Evolutionary conservation across 2,888 invertebrate species (phyloP).

Genomic region (Aspidiotus rigidus): DNA sequence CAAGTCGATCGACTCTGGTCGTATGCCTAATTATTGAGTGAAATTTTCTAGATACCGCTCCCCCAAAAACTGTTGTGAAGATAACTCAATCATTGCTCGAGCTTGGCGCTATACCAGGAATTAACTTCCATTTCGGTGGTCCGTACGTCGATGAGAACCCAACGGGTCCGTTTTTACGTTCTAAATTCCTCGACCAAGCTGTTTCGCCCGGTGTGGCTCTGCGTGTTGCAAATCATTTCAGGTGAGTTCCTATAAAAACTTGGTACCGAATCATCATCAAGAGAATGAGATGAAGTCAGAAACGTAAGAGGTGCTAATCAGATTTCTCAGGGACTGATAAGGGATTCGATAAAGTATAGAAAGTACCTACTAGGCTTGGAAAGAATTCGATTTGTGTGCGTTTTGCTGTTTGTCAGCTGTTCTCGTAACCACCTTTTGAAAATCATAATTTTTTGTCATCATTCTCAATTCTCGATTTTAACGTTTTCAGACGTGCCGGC

Average conservation of each 20-base stretch:
- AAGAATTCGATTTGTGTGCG: no score
- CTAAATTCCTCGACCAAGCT: slow-evolving; percentile 53
- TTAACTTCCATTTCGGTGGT: slow-evolving; percentile 60
- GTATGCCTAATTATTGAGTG: slow-evolving; percentile 15
- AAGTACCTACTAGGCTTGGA: no score
- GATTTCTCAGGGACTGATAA: no score
- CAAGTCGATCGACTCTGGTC: neutral
- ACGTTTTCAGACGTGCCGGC: slow-evolving; percentile 3
- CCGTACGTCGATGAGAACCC: slow-evolving; percentile 41
- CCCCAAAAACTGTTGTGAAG: slow-evolving; percentile 64
- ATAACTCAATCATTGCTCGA: slow-evolving; percentile 57
- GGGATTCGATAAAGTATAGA: no score
- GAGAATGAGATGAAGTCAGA: no score
- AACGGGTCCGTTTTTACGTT: slow-evolving; percentile 38
- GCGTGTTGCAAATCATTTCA: slow-evolving; percentile 49
- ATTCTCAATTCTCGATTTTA: neutral
- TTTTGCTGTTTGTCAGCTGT: no score
- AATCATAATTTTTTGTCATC: no score
- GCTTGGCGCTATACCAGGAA: slow-evolving; percentile 66
- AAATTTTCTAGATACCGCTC: slow-evolving; percentile 61
- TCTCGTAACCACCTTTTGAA: no score
- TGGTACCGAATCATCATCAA: no score
- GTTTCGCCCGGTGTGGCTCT: slow-evolving; percentile 59
- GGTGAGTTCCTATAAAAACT: no score
- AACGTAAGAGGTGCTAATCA: no score